Conservation (phyloP, 2,888 invertebrate species). For the Elmis aenea region DNA sequence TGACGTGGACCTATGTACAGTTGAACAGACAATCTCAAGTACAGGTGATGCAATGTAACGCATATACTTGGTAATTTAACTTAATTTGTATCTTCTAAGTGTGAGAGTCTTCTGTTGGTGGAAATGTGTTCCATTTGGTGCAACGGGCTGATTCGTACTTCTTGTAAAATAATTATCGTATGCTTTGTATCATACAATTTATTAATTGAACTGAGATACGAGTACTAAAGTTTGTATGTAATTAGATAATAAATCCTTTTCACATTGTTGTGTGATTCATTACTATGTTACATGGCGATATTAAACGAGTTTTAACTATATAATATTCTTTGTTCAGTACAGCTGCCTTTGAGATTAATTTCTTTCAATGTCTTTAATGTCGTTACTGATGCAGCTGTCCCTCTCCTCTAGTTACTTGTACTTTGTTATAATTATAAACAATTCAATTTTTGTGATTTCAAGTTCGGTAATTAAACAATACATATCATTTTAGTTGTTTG, state of each 20-base stretch:
- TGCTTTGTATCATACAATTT: constrained; percentile 20
- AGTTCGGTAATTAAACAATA: too few species aligned
- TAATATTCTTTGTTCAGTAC: not conserved
- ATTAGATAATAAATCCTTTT: constrained; percentile 20
- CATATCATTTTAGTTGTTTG: constrained; percentile 12
- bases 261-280: constrained; percentile 14
- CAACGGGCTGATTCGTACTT: constrained; percentile 15
- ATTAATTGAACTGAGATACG: constrained; percentile 21
- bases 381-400: too few species aligned
- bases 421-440: constrained; percentile 10
- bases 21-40: constrained; percentile 38
- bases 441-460: constrained; percentile 10
- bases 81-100: constrained; percentile 12
- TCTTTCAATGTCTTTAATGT: too few species aligned
- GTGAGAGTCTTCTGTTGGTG: constrained; percentile 15
- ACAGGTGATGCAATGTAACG: constrained; percentile 40
- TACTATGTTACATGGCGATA: too few species aligned
- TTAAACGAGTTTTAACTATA: not conserved
- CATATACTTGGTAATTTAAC: constrained; percentile 21
- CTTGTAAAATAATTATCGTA: constrained; percentile 17
- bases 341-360: not conserved
- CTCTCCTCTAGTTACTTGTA: too few species aligned
- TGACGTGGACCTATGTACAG: constrained; percentile 14
- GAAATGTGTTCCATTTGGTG: constrained; percentile 17
- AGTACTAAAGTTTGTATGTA: constrained; percentile 20